These are phyloP conservation scores for Echinarachnius parma DNA, from an alignment of 53 echinoderm and acorn worm species.

Conservation along the genomic window DNA sequence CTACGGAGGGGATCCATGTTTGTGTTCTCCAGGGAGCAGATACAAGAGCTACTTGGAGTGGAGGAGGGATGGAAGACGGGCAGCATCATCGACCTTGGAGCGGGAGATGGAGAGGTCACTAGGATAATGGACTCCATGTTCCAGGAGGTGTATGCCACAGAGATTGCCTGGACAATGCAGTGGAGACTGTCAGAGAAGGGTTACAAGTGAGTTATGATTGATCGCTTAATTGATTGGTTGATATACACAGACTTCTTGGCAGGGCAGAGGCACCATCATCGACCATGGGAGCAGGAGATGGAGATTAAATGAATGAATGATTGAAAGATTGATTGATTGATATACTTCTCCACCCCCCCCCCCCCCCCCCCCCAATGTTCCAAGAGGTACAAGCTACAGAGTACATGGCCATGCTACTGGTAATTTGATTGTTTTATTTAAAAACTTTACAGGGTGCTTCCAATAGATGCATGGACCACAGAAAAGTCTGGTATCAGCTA, in stretches of 20 bases:
- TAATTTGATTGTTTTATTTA: neutral
- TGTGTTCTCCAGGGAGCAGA: slow-evolving; percentile 76
- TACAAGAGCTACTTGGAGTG: slow-evolving; percentile 57
- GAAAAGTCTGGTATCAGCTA: slow-evolving; percentile 49
- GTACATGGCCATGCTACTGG: too few species aligned
- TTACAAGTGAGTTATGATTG: slow-evolving; percentile 76
- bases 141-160: slow-evolving; percentile 67
- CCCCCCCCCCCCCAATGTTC: neutral
- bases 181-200: slow-evolving; percentile 71
- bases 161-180: slow-evolving; percentile 80
- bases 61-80: slow-evolving; percentile 55
- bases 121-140: slow-evolving; percentile 64
- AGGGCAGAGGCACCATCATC: too few species aligned
- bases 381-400: too few species aligned
- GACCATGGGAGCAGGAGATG: too few species aligned
- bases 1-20: slow-evolving; percentile 90
- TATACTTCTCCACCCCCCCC: neutral
- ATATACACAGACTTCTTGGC: too few species aligned
- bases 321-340: too few species aligned
- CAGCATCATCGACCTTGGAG: slow-evolving; percentile 83
- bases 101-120: slow-evolving; percentile 91
- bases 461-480: slow-evolving; percentile 72
- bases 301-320: too few species aligned
- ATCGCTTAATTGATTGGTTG: too few species aligned
- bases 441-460: slow-evolving; percentile 61